Conservation (phyloP, 2,113 vertebrate species). For the Malurus cyaneus region DNA sequence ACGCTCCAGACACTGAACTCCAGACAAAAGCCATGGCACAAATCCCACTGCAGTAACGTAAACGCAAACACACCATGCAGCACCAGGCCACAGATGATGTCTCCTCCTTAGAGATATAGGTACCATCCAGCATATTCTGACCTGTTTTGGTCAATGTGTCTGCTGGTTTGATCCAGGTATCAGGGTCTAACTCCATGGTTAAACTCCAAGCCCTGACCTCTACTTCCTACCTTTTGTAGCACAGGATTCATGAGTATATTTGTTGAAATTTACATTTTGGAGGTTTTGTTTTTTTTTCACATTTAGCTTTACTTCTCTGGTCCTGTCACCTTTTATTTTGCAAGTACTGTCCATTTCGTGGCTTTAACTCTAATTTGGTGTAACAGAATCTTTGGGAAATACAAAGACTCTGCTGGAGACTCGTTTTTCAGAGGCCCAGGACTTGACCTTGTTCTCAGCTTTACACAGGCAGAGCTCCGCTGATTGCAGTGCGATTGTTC, state of each 20-base stretch:
- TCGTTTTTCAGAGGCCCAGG: conserved; percentile 34
- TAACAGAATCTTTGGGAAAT: conserved; percentile 30
- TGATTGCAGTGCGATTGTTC: neutral
- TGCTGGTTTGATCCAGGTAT: neutral
- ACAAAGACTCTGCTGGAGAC: conserved; percentile 55
- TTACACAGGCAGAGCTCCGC: neutral
- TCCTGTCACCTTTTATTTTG: conserved; percentile 19
- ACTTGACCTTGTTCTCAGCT: conserved; percentile 48
- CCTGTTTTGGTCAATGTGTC: neutral
- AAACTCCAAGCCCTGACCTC: neutral
- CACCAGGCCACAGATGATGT: neutral
- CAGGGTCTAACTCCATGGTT: neutral
- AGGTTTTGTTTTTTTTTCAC: neutral
- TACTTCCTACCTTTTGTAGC: neutral
- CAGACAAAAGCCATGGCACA: neutral
- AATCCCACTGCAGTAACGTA: neutral
- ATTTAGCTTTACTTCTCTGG: neutral
- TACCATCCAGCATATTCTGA: neutral
- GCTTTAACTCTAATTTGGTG: conserved; percentile 34
- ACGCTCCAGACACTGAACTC: neutral
- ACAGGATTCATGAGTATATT: neutral
- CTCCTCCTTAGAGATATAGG: neutral
- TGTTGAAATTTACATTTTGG: neutral
- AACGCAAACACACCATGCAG: neutral
- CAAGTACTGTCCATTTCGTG: neutral